Base-by-base conservation (phyloP, 2,113 vertebrate species). In the Boulengeromyrus knoepffleri region DNA sequence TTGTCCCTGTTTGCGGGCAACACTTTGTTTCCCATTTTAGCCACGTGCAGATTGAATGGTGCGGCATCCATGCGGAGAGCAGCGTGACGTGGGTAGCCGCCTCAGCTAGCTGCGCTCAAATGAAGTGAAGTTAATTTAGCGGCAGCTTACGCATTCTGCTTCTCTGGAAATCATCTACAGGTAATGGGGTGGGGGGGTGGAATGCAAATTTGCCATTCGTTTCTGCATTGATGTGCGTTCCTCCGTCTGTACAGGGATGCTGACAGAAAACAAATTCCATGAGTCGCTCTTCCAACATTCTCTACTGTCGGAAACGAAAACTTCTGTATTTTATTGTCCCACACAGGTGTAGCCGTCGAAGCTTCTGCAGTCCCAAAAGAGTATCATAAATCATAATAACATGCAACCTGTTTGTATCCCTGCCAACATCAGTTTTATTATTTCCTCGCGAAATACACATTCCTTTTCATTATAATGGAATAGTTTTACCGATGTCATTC, bases 101-200 rank as follows among this genome's bases (percentile, higher is more conserved):
- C 88, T 83, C 84, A 89, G 88, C 84, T 87, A 49, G 86, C 87
- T 66, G 85, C 17, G 42, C 56, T 89, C 85, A 83, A 47, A 31
- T 7, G 36, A 56, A 52, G 19, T 47, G n/a, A 27, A 87, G 45
- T 45, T 87, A 39, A 90, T 87, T 87, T 90, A 56, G 45, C 1
- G 39, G 4, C 52, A 19, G 9, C 31, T 10, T 8, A 24, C 8
- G 45, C 83, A 85, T 85, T 47, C 45, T 8, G 39, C 42, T 53
- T 52, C 24, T 77, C 85, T 83, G 42, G 88, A 47, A 95, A 87
- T 53, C 31, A 52, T 87, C 3, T 53, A 50, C 85, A 87, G 49
- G n/a, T 87, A 50, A 56, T 87, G 2, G 1, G 1, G 9, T 87
- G 2, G 1, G 1, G 9, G 24, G 3, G 46, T 3, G 6, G 27